Evolutionary conservation across 2,113 vertebrate genomes (phyloP).

Genomic region (Oncorhynchus mykiss): DNA sequence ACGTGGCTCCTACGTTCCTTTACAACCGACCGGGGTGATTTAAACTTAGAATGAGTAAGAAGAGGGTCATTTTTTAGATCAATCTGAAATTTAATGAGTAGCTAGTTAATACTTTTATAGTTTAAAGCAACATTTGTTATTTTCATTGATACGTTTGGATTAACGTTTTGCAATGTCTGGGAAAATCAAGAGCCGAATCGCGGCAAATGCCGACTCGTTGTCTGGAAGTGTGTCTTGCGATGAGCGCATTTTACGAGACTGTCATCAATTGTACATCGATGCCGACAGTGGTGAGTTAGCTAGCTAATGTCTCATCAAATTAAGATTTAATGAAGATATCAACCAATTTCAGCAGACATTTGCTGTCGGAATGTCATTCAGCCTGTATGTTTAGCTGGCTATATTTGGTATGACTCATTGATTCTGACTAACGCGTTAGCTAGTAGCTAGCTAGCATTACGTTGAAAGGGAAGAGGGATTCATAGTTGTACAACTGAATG

Average conservation of each 20-base stretch:
- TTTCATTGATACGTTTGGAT: neutral
- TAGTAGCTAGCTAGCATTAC: too few species aligned
- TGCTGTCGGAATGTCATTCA: too few species aligned
- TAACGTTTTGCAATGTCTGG: conserved; percentile 69
- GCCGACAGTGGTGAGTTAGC: conserved; percentile 70
- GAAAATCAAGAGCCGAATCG: conserved; percentile 72
- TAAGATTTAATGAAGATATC: too few species aligned
- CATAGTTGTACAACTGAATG: too few species aligned
- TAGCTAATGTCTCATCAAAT: too few species aligned
- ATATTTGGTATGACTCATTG: too few species aligned
- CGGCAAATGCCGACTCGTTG: conserved; percentile 70
- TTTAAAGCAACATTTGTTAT: neutral
- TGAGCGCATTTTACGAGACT: conserved; percentile 71
- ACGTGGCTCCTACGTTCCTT: conserved; percentile 52
- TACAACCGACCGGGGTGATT: conserved; percentile 71
- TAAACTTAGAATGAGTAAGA: conserved; percentile 47
- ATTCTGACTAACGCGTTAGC: too few species aligned
- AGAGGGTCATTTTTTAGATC: neutral
- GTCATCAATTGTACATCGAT: conserved; percentile 73
- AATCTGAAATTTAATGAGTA: neutral
- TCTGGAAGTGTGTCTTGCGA: conserved; percentile 71
- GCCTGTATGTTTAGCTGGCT: too few species aligned
- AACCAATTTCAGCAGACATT: too few species aligned
- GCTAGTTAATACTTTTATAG: neutral
- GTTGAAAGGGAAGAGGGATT: too few species aligned